A percentile compares a stretch with the other conserved stretches of the same genome.
These are phyloP conservation scores for Drosophila meridiana DNA, from an alignment of 2,888 invertebrate species.

Conservation along the genomic window DNA sequence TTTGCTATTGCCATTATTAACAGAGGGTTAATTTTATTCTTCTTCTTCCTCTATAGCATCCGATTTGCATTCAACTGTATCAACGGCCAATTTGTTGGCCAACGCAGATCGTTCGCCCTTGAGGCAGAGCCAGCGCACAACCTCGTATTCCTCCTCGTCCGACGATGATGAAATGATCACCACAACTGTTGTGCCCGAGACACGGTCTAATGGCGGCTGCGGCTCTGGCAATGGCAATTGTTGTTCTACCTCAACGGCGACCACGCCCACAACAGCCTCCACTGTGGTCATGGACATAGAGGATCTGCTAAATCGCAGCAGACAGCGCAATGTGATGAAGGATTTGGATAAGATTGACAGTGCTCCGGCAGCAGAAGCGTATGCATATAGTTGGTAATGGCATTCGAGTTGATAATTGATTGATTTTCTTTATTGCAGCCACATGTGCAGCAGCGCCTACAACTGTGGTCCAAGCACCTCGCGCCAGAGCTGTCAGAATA, in stretches of 20 bases:
- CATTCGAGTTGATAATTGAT: not conserved
- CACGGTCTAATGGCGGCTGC: slow-evolving; percentile 49
- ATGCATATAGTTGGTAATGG: not conserved
- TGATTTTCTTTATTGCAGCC: slow-evolving; percentile 34
- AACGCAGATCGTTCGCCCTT: slow-evolving; percentile 66
- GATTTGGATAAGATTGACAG: slow-evolving; percentile 61
- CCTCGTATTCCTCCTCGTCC: slow-evolving; percentile 82
- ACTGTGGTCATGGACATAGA: slow-evolving; percentile 88
- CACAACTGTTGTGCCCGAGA: slow-evolving; percentile 49
- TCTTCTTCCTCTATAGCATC: slow-evolving; percentile 35
- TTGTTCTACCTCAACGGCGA: slow-evolving; percentile 75
- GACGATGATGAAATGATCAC: slow-evolving; percentile 83
- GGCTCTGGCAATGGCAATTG: slow-evolving; percentile 81
- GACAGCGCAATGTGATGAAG: slow-evolving; percentile 52
- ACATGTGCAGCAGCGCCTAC: slow-evolving; percentile 86
- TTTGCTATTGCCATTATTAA: not conserved
- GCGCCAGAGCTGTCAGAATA: slow-evolving; percentile 86
- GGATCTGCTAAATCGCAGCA: slow-evolving; percentile 86
- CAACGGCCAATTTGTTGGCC: slow-evolving; percentile 82
- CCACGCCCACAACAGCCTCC: slow-evolving; percentile 73
- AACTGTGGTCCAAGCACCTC: slow-evolving; percentile 86
- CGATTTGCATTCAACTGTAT: slow-evolving; percentile 82
- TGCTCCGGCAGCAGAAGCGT: slow-evolving; percentile 58
- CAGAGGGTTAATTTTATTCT: not conserved
- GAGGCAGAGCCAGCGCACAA: slow-evolving; percentile 73